A percentile compares a stretch with the other conserved stretches of the same genome.
These are phyloP conservation scores for Dermolepida albohirtum DNA, from an alignment of 2,888 invertebrate genomes.

Conservation along the genomic window DNA sequence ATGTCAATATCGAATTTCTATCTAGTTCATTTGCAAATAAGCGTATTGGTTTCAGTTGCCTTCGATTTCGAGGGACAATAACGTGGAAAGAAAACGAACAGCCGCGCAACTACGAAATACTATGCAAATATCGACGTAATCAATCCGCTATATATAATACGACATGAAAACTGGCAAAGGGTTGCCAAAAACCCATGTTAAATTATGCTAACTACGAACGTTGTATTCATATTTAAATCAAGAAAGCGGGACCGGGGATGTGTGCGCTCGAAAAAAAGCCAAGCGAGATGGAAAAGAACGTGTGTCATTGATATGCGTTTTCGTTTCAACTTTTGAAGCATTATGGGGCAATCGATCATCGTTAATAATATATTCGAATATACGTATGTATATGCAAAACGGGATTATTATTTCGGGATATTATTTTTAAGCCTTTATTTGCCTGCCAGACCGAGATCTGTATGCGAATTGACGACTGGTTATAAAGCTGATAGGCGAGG, in stretches of 20 bases:
- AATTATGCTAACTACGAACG: slow-evolving; percentile 48
- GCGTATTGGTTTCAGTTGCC: slow-evolving; percentile 3
- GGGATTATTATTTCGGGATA: background rate
- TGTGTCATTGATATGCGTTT: slow-evolving; percentile 20
- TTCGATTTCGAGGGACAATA: no score
- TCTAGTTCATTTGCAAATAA: slow-evolving; percentile 17
- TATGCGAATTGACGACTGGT: no score
- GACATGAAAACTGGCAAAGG: slow-evolving; percentile 37
- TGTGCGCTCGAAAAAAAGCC: no score
- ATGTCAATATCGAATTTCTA: slow-evolving; percentile 3
- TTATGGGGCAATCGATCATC: slow-evolving; percentile 46
- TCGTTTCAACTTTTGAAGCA: slow-evolving; percentile 24
- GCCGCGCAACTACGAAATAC: background rate
- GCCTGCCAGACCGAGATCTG: no score
- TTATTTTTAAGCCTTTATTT: no score
- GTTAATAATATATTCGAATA: slow-evolving; percentile 38
- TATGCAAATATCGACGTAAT: slow-evolving; percentile 21
- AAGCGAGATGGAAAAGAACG: slow-evolving; percentile 6
- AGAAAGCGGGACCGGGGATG: background rate
- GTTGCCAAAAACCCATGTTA: slow-evolving; percentile 49
- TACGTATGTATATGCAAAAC: slow-evolving; percentile 1
- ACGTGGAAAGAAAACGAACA: background rate
- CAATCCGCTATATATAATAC: slow-evolving; percentile 8
- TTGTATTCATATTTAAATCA: slow-evolving; percentile 48
- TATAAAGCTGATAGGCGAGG: no score